Evolutionary conservation across 2,888 invertebrate species (phyloP).

Genomic region (Rhogogaster chlorosoma): DNA sequence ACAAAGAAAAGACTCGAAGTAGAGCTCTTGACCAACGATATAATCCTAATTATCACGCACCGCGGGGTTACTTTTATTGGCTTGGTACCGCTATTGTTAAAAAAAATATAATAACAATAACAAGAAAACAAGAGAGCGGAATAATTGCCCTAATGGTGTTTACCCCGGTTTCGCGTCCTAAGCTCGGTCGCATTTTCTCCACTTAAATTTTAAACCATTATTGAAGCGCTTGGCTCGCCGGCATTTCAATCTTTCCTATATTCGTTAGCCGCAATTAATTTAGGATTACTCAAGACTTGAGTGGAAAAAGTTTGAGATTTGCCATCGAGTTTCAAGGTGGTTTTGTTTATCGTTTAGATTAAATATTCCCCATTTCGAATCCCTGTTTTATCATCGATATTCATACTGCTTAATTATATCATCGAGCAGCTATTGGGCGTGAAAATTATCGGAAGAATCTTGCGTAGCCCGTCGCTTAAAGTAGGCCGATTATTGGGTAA

Average conservation of each 20-base stretch:
- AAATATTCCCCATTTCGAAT: neutral
- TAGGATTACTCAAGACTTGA: neutral
- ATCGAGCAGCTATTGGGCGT: neutral
- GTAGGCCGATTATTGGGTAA: neutral
- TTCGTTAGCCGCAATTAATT: neutral
- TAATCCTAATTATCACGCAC: conserved; percentile 1
- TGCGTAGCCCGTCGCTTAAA: neutral
- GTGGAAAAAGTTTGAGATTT: neutral
- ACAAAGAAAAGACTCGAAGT: neutral
- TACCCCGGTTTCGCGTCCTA: neutral
- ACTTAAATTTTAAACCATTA: conserved; percentile 11
- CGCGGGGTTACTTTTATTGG: neutral
- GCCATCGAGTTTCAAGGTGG: neutral
- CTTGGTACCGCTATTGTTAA: neutral
- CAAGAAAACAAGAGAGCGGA: neutral
- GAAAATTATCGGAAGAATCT: conserved; percentile 12
- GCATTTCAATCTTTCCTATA: conserved; percentile 5
- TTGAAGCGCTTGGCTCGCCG: neutral
- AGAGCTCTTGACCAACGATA: neutral
- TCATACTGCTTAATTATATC: neutral
- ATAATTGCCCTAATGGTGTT: conserved; percentile 26
- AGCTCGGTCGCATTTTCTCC: neutral
- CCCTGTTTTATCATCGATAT: neutral
- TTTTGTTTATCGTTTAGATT: neutral
- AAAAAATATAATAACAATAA: conserved; percentile 11